phyloP scores from a whole-genome alignment of 2,797 vertebrate species.

The Manis pentadactyla region DNA sequence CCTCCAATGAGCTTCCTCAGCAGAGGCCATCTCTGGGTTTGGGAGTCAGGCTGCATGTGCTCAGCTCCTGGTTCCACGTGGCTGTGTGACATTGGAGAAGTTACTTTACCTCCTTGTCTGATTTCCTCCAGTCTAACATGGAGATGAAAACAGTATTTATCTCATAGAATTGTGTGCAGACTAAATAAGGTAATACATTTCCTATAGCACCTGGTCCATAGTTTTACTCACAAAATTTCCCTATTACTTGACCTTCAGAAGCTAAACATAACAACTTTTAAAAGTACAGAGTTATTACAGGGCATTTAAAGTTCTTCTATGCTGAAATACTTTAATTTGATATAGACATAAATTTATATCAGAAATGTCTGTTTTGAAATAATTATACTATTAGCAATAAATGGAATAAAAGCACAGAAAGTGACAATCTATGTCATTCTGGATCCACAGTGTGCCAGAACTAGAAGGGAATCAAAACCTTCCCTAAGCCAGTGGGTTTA shows the following conservation, averaged over 20 bases:
- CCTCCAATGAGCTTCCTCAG: not conserved
- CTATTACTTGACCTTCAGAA: not conserved
- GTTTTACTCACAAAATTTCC: not conserved
- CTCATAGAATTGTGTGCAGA: not conserved
- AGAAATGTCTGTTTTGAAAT: not conserved
- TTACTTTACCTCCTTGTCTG: not conserved
- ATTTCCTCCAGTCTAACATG: not conserved
- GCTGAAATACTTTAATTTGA: slow-evolving; percentile 13
- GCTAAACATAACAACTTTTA: not conserved
- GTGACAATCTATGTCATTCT: not conserved
- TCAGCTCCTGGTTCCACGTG: not conserved
- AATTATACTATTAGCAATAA: slow-evolving; percentile 22
- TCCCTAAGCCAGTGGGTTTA: not conserved
- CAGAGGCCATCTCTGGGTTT: not conserved
- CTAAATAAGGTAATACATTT: slow-evolving; percentile 42
- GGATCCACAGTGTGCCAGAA: not conserved
- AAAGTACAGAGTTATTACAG: not conserved
- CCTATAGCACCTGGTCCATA: not conserved
- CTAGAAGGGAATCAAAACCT: not conserved
- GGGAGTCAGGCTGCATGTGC: not conserved
- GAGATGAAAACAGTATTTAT: slow-evolving; percentile 7
- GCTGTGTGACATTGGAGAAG: not conserved
- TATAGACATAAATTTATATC: not conserved
- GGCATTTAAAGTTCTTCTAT: not conserved
- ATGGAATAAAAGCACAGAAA: not conserved